These are phyloP conservation scores for Pinna nobilis DNA, from an alignment of 1,140 invertebrate species.

Conservation along the genomic window DNA sequence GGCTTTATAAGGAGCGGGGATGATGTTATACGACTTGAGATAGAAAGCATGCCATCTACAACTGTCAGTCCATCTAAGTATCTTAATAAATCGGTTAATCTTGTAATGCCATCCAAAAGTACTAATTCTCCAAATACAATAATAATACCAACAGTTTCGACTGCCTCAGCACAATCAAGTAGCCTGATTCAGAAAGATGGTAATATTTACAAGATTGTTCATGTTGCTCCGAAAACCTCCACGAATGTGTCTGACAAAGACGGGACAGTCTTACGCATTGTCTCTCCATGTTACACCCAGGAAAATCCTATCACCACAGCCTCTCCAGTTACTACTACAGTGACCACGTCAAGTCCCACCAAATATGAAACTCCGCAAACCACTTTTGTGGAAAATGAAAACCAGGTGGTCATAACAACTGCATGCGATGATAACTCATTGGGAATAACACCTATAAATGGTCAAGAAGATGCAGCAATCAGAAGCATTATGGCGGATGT, in stretches of 20 bases:
- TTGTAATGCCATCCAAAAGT: constrained; percentile 2
- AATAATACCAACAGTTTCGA: background rate
- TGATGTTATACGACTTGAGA: background rate
- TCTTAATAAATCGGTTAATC: background rate
- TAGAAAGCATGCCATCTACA: background rate
- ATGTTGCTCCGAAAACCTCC: background rate
- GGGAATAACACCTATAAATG: too few relatives aligned
- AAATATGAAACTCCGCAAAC: too few relatives aligned
- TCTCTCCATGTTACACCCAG: constrained; percentile 3
- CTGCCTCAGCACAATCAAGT: background rate
- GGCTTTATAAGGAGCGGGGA: background rate
- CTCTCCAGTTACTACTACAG: too few relatives aligned
- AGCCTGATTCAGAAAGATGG: background rate
- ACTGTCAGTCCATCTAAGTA: constrained; percentile 11
- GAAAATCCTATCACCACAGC: constrained; percentile 8
- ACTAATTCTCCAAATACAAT: background rate
- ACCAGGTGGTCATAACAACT: too few relatives aligned
- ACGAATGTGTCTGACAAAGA: constrained; percentile 13
- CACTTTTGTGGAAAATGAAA: too few relatives aligned
- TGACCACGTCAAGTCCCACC: too few relatives aligned
- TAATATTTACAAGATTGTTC: background rate
- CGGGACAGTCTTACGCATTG: constrained; percentile 13
- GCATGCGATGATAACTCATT: too few relatives aligned
- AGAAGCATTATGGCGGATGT: too few relatives aligned
- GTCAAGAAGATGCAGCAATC: too few relatives aligned